Conservation (phyloP, 2,113 vertebrate species). For the Amazona guildingii region DNA sequence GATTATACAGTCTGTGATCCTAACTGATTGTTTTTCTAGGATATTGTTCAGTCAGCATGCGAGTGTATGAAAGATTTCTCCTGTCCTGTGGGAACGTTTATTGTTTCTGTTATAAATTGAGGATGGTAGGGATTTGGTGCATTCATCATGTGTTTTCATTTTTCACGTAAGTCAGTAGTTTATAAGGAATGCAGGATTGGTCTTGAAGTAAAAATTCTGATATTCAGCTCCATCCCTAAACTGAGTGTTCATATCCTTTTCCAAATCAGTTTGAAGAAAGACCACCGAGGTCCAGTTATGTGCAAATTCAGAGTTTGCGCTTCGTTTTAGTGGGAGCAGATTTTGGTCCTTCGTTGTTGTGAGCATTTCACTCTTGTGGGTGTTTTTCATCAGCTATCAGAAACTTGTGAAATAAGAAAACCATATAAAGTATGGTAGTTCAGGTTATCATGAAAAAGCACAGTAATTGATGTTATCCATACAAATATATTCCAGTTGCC, state of each 20-base stretch:
- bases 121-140: neutral
- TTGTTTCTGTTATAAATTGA: conserved; percentile 10
- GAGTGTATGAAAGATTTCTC: neutral
- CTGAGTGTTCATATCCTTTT: neutral
- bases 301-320: neutral
- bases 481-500: neutral
- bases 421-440: neutral
- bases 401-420: neutral
- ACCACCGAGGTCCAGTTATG: neutral
- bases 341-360: neutral
- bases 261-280: neutral
- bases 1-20: conserved; percentile 55
- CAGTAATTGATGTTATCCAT: neutral
- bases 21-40: conserved; percentile 60
- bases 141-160: neutral
- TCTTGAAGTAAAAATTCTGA: neutral
- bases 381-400: neutral
- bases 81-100: neutral
- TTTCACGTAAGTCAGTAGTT: neutral
- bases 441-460: neutral
- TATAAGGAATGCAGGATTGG: neutral
- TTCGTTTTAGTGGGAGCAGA: neutral
- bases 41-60: conserved; percentile 7
- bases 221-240: neutral
- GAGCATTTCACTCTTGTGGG: neutral